These are phyloP conservation scores for Colletes collaris DNA, from an alignment of 2,888 invertebrate species.

Conservation along the genomic window DNA sequence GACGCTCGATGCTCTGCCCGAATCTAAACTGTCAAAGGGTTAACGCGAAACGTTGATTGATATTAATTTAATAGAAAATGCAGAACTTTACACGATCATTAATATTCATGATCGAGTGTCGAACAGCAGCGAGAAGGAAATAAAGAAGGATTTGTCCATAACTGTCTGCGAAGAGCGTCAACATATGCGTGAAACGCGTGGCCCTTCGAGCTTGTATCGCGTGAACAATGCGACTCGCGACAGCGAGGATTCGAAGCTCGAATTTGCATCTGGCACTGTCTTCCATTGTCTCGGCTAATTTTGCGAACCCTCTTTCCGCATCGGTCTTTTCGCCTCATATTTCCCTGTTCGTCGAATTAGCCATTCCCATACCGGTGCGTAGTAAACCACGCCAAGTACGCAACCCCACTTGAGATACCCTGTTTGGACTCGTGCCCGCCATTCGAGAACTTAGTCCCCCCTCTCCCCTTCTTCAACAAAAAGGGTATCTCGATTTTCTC, in stretches of 20 bases:
- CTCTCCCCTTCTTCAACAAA: not conserved
- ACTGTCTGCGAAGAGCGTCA: constrained; percentile 7
- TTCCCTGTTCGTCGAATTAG: constrained; percentile 70
- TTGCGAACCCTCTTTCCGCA: constrained; percentile 67
- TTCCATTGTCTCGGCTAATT: constrained; percentile 82
- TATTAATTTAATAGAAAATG: not conserved
- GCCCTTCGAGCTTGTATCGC: constrained; percentile 76
- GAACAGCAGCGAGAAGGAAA: constrained; percentile 3
- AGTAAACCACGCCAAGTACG: constrained; percentile 35
- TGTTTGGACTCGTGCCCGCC: constrained; percentile 35
- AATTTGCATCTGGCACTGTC: constrained; percentile 82
- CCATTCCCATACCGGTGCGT: constrained; percentile 73
- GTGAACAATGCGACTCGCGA: constrained; percentile 72
- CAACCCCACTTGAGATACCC: constrained; percentile 57
- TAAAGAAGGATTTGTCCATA: constrained; percentile 41
- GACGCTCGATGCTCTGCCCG: no score
- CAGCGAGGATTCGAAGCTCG: constrained; percentile 68
- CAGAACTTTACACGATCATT: constrained; percentile 37
- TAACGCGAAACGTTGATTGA: no score
- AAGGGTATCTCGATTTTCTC: constrained; percentile 64
- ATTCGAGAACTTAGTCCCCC: constrained; percentile 37
- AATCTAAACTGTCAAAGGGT: no score
- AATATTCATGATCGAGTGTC: constrained; percentile 46
- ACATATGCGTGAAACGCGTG: constrained; percentile 55
- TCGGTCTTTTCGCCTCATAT: constrained; percentile 48